Conservation (phyloP, 2,888 invertebrate species). For the Catocala sponsa region DNA sequence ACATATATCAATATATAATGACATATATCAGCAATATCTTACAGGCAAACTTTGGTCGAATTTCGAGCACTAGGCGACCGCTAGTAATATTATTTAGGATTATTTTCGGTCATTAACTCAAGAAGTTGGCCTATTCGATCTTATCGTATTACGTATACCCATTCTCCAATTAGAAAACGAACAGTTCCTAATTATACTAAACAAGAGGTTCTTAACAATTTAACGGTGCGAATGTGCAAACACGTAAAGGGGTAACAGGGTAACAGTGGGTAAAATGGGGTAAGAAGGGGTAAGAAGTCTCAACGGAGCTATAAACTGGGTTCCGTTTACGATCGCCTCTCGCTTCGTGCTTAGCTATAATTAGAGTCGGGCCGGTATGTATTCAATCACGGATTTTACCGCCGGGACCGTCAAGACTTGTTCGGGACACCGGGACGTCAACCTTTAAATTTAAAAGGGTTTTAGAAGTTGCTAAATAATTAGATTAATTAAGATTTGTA, state of each 20-base stretch:
- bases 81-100: too few relatives aligned
- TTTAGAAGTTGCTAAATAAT: conserved; percentile 21
- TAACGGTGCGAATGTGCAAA: conserved; percentile 42
- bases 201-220: conserved; percentile 29
- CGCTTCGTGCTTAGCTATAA: conserved; percentile 56
- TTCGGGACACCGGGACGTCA: conserved; percentile 19
- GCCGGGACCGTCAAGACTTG: conserved; percentile 16
- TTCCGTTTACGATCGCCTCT: conserved; percentile 55
- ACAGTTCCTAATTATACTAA: conserved; percentile 40
- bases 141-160: too few relatives aligned
- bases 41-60: too few relatives aligned
- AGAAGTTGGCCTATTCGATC: too few relatives aligned
- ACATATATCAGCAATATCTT: too few relatives aligned
- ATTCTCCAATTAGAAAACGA: conserved; percentile 22
- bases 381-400: conserved; percentile 58
- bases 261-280: conserved; percentile 15
- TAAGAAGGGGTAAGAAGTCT: conserved; percentile 45
- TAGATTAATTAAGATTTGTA: neutral
- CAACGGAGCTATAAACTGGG: conserved; percentile 54
- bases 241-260: conserved; percentile 30
- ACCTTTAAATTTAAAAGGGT: conserved; percentile 19
- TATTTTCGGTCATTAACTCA: too few relatives aligned
- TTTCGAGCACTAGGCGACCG: too few relatives aligned
- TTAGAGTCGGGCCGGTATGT: conserved; percentile 54
- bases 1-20: too few relatives aligned